Evolutionary conservation across 30 jellyfish, hydroid and myxozoan genomes (phyloP).

Genomic region (Nemopilema nomurai): DNA sequence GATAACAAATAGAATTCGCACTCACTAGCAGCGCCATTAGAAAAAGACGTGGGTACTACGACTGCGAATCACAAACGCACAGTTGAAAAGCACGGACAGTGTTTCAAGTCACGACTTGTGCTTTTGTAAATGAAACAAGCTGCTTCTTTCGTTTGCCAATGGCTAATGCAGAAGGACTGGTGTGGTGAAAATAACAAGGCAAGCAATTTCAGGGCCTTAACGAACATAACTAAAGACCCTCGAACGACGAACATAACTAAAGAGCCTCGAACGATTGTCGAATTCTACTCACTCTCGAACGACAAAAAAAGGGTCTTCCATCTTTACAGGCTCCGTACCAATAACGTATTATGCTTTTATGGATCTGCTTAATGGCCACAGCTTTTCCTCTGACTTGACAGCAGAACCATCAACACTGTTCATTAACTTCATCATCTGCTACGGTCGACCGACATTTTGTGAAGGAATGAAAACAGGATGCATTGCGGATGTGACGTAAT

Average conservation of each 20-base stretch:
- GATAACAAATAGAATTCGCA: no score
- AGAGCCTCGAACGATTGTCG: no score
- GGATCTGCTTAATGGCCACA: neutral
- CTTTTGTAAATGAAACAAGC: neutral
- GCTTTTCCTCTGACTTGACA: neutral
- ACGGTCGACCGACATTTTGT: slow-evolving; percentile 36
- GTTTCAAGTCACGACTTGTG: no score
- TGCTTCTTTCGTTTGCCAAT: neutral
- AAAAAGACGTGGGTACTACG: no score
- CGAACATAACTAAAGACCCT: no score
- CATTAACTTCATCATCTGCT: neutral
- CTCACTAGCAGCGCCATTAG: no score
- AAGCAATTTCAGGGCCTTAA: no score
- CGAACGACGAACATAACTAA: no score
- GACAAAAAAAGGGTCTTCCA: slow-evolving; percentile 98
- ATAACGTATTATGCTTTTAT: neutral
- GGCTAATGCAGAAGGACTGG: neutral
- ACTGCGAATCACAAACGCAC: no score
- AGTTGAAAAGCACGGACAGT: no score
- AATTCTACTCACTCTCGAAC: slow-evolving; percentile 88
- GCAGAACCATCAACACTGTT: neutral
- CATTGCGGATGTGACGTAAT: slow-evolving; percentile 56
- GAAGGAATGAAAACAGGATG: slow-evolving; percentile 25
- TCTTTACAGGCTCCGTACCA: neutral
- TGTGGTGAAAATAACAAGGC: neutral